Percentiles rank a stretch among this genome's conserved stretches.
Conservation (phyloP, 2,797 vertebrate species). For the Enteromius unitaeniatus region DNA sequence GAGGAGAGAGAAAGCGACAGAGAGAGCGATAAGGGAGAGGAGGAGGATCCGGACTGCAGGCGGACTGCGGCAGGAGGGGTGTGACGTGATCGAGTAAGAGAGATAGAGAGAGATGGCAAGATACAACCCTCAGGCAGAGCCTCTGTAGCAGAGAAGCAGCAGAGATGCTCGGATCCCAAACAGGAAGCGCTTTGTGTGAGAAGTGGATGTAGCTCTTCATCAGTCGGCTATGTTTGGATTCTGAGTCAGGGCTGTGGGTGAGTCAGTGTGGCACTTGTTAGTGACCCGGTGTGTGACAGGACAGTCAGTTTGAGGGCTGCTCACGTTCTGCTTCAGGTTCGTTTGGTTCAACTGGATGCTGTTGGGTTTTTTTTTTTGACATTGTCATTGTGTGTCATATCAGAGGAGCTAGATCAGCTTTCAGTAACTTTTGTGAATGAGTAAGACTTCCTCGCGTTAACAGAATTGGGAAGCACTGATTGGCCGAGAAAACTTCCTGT, state of each 20-base stretch:
- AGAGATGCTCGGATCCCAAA: slow-evolving; percentile 32
- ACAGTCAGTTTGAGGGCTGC: slow-evolving; percentile 41
- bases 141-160: slow-evolving; percentile 6
- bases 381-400: slow-evolving; percentile 15
- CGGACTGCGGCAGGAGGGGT: slow-evolving; percentile 53
- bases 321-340: background rate
- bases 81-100: slow-evolving; percentile 25
- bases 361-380: background rate
- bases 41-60: slow-evolving; percentile 40
- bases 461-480: slow-evolving; percentile 67
- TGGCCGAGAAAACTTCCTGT: slow-evolving; percentile 78
- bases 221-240: background rate
- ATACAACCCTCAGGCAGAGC: slow-evolving; percentile 16
- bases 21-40: slow-evolving; percentile 53
- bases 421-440: slow-evolving; percentile 46
- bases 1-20: slow-evolving; percentile 38
- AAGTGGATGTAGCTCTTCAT: slow-evolving; percentile 14
- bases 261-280: slow-evolving; percentile 66
- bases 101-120: slow-evolving; percentile 27
- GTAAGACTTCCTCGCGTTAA: slow-evolving; percentile 65
- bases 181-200: background rate
- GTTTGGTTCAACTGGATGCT: background rate
- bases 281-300: slow-evolving; percentile 43
- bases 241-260: slow-evolving; percentile 74
- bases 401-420: slow-evolving; percentile 24